Percentiles rank a stretch among this genome's conserved stretches.
Evolutionary conservation across 2,113 vertebrate species (phyloP).

Genomic region (Mormyrus iriodes): DNA sequence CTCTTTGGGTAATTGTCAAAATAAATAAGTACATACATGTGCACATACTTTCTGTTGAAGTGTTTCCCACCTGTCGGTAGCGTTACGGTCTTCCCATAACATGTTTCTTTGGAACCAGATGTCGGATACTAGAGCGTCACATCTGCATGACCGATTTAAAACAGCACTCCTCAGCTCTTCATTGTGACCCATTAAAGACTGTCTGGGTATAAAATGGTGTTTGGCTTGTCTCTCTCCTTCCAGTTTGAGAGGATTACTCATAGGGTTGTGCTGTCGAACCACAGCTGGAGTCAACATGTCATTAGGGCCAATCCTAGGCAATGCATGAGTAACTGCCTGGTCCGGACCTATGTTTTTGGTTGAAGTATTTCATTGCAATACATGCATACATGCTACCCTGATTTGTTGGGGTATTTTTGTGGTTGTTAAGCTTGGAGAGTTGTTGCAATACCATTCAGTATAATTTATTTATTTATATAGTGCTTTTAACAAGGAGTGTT

Average conservation of each 20-base stretch:
- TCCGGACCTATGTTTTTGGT: constrained; percentile 11
- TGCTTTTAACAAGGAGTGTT: constrained; percentile 1
- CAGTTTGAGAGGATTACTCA: constrained; percentile 2
- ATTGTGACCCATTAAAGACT: constrained; percentile 5
- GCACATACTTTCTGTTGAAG: background rate
- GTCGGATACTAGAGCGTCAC: background rate
- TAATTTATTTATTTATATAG: background rate
- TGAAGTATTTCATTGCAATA: constrained; percentile 6
- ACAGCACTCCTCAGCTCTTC: background rate
- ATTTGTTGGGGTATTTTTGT: background rate
- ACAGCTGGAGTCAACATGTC: constrained; percentile 10
- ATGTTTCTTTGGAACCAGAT: constrained; percentile 12
- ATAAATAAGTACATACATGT: constrained; percentile 4
- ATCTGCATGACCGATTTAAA: constrained; percentile 17
- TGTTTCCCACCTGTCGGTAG: background rate
- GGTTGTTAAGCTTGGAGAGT: background rate
- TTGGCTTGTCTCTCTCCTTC: background rate
- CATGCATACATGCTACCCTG: background rate
- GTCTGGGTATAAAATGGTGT: constrained; percentile 7
- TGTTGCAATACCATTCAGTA: background rate
- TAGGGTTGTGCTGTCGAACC: background rate
- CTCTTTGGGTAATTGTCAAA: background rate
- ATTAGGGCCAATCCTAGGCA: background rate
- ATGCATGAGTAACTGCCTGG: background rate
- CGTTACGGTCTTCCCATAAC: background rate